phyloP scores from a whole-genome alignment of 2,113 vertebrate species.

The Callaeas wilsoni region DNA sequence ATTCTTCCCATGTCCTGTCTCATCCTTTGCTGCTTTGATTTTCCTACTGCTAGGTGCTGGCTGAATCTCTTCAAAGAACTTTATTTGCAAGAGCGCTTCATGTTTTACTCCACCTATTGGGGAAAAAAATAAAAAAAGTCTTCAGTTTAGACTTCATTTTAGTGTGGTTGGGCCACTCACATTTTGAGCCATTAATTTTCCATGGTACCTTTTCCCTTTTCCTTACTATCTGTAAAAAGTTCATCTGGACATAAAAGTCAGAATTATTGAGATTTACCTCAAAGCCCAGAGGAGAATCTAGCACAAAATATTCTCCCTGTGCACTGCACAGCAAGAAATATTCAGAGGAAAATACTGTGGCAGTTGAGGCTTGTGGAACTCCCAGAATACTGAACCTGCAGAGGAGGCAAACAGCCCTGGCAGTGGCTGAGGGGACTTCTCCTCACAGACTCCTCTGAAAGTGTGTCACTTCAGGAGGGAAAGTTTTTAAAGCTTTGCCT shows the following conservation, averaged over 20 bases:
- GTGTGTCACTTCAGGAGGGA: not conserved
- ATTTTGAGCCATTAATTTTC: not conserved
- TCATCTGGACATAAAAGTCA: not conserved
- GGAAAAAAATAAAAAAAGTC: not conserved
- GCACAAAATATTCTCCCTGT: not conserved
- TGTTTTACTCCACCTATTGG: constrained; percentile 59
- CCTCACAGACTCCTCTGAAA: not conserved
- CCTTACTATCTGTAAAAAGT: not conserved
- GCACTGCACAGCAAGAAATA: not conserved
- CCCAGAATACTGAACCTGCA: not conserved
- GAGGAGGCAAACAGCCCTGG: not conserved
- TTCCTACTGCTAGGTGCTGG: not conserved
- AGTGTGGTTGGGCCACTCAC: not conserved
- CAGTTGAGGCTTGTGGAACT: not conserved
- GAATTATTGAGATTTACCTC: not conserved
- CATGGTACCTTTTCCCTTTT: not conserved
- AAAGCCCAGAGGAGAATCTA: not conserved
- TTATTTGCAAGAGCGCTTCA: constrained; percentile 65
- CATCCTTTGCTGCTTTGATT: not conserved
- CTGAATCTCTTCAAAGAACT: not conserved
- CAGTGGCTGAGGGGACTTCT: not conserved
- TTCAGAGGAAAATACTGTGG: not conserved
- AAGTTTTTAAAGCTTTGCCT: not conserved
- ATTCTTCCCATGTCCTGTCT: not conserved
- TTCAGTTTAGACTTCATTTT: not conserved